These are phyloP conservation scores for Achroia grisella DNA, from an alignment of 1,140 invertebrate genomes.

Conservation along the genomic window DNA sequence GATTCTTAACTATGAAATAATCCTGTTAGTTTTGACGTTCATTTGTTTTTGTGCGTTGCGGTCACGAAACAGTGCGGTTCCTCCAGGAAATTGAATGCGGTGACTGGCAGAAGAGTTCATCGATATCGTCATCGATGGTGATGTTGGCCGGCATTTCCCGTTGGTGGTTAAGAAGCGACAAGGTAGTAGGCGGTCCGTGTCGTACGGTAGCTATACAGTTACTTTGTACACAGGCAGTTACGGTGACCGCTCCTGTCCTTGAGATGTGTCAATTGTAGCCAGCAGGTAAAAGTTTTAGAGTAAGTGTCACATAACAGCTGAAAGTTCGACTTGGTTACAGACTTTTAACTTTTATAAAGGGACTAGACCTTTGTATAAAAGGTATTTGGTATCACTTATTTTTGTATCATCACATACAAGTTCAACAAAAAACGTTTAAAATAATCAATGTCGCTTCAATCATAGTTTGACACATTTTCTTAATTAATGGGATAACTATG, in stretches of 20 bases:
- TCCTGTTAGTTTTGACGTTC: constrained; percentile 20
- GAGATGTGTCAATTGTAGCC: constrained; percentile 50
- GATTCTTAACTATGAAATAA: constrained; percentile 10
- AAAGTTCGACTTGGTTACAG: too few relatives aligned
- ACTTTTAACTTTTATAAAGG: too few relatives aligned
- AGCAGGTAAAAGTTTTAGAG: too few relatives aligned
- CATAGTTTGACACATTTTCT: too few relatives aligned
- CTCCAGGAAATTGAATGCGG: constrained; percentile 40
- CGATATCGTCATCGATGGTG: constrained; percentile 18
- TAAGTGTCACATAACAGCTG: too few relatives aligned
- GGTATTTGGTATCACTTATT: too few relatives aligned
- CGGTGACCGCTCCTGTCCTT: constrained; percentile 30
- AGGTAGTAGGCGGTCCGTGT: constrained; percentile 29
- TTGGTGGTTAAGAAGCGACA: constrained; percentile 26
- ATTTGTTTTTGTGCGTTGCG: constrained; percentile 28
- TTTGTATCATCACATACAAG: too few relatives aligned
- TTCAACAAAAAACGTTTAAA: too few relatives aligned
- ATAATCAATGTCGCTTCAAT: too few relatives aligned
- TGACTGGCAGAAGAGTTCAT: constrained; percentile 11
- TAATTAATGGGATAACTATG: too few relatives aligned
- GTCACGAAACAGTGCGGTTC: constrained; percentile 33
- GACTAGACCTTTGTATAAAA: too few relatives aligned
- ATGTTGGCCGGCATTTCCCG: constrained; percentile 37
- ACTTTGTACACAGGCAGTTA: constrained; percentile 37
- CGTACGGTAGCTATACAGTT: constrained; percentile 54